Evolutionary conservation across 2,888 invertebrate genomes (phyloP), one percentile per base, ranked within the genome.

Genomic region (Andrena bicolor): DNA sequence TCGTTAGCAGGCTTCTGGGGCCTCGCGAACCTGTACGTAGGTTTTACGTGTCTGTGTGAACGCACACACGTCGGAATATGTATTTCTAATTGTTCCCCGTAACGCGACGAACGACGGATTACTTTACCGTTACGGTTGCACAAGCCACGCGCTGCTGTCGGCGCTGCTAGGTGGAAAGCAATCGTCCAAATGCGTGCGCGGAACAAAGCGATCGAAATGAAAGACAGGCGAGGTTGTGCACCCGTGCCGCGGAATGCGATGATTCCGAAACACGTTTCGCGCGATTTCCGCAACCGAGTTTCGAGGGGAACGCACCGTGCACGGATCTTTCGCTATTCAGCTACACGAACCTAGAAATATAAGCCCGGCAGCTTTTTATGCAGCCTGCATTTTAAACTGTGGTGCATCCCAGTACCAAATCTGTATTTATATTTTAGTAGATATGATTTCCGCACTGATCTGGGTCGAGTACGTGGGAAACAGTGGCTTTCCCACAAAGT

Each of bases 81-180:
- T 41, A 64, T 65, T 71, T 32, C 16, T 68, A 80, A 79, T 80
- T 79, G 68, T 68, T 68, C 20, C 66, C 28, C 32, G 65, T 23
- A 53, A 20, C 53, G 60, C 66, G 49, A 80, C 70, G 53, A 79
- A 72, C 35, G 80, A 80, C 66, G 71, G 78, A 71, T 79, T 68
- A 66, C 68, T 79, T 80, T 80, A 80, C 80, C 79, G 80, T 79
- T 80, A 80, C 80, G 49, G 20, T 80, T 80, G 49, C 68, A 63
- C 72, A 68, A 80, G 72, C 2, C 65, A 28, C 30, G 56, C 16
- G n/a, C 63, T 65, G 65, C 23, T 65, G 48, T 48, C 48, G 28
- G 20, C 6, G 51, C 20, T 51, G 20, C 23, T 68, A 79, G 35
- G 48, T 63, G 66, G 61, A 80, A 79, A 79, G 80, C 79, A 80